Evolutionary conservation across 2,888 invertebrate genomes (phyloP), one percentile per base, ranked within the genome.

Genomic region (Drosophila pseudotakahashii): DNA sequence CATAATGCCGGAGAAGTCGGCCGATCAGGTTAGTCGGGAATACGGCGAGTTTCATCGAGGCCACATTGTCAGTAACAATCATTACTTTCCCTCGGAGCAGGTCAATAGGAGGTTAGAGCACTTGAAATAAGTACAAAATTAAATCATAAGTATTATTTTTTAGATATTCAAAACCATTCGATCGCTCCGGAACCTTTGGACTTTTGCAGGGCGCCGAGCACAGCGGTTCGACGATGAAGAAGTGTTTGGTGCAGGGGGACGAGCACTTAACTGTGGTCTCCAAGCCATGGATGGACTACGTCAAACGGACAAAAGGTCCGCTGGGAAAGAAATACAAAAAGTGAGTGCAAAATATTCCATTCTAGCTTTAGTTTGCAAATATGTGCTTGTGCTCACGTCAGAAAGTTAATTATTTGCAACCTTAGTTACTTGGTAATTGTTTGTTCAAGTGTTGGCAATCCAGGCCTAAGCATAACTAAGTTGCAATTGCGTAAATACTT

Each of bases 71-170:
- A 91, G 90, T 34, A 90, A 91, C 67, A 87, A 81, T 4, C 81
- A 89, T 37, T 90, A 89, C 59, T 89, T 87, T 32, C 91, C 91
- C 5, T 44, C 86, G 0, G 91, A 91, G 58, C 81, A 78, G 52
- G 66, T 89, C 9, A 77, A 76, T 39, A 79, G 91, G 51, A 72
- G 76, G 91, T 91, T 53, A 59, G 68, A 53, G 1, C 7, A 26
- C 7, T 26, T 26, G 7, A 26, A 26, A 26, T 26, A 26, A 7
- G 1, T 26, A 26, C 3, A 26, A 26, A 26, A 1, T 26, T 0
- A 26, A 26, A 26, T 26, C 19, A 26, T 26, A 26, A 2, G 1
- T 30, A 16, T 4, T 39, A 10, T 39, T 42, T 44, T 13, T 19
- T 7, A 57, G 57, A 7, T 57, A 57, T 16, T 7, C 11, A 2